Base-by-base conservation (phyloP, 2,113 vertebrate genomes). In the Oriolus oriolus region DNA sequence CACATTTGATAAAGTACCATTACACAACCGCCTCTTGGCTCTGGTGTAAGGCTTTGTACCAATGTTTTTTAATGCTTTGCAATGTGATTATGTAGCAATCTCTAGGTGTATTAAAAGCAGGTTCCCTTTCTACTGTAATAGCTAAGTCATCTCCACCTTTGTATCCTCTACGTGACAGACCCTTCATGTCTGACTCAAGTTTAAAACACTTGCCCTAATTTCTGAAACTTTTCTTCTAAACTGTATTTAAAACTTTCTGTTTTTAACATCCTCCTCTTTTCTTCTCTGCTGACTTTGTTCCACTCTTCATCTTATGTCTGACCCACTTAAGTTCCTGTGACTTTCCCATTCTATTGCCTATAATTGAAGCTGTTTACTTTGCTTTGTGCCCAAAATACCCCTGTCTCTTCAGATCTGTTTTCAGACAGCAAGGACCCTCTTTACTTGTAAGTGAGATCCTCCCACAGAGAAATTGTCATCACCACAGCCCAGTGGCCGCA, bases 321-420 rank as follows among this genome's bases (percentile, higher is more conserved):
- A 85, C 89, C 92, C 94, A 95, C 50, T 91, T 94, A 79, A 89
- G 50, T 94, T 81, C 74, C 83, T 96, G 39, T 94, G 92, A 93
- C 60, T 95, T 96, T 86, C 91, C 85, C 33, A 28, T 90, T 88
- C 81, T 88, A 74, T 84, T 82, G 33, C 74, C 86, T 95, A 74
- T 44, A 90, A 87, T 39, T 95, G 90, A 94, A 95, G 73, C 69
- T 95, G 92, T 94, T 91, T 96, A 52, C 79, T 94, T 92, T 8
- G 9, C 84, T 96, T 91, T 90, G 80, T 93, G 88, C 78, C 31
- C 66, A 76, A 83, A 95, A 97, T 94, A 92, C 56, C n/a, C 35
- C 11, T 17, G 3, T 80, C 84, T 85, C 59, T 93, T 95, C 84
- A 96, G 76, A 87, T 93, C 70, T 89, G 68, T 91, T 89, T 95